Evolutionary conservation across 1,140 invertebrate genomes (phyloP), one percentile per base, ranked within the genome.

Genomic region (Bombyx mandarina): DNA sequence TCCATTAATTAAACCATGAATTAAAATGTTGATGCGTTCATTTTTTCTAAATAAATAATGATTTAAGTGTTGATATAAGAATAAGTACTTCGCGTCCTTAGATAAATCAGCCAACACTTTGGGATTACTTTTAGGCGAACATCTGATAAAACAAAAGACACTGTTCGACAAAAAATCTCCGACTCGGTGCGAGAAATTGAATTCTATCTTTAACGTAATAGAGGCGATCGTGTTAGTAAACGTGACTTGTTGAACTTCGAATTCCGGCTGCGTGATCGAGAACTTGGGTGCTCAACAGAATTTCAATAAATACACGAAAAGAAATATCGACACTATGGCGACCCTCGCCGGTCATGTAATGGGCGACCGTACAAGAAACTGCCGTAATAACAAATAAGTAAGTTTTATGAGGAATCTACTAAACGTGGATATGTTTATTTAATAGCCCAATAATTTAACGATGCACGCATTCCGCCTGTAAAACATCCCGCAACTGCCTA

Each of bases 251-350:
- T 45, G 10, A 47, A 56, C 10, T 56, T 35, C n/a, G 44, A n/a
- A 46, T 58, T 45, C 56, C 12, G 26, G 45, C 26, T 55, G 44
- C 51, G 52, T 69, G 71, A 75, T 71, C 64, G 68, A 62, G 72
- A 76, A 76, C 65, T 71, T 72, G 70, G 63, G 65, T 65, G 55
- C 60, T 65, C 56, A 59, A 46, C 66, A 80, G 78, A 83, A 83
- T 83, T 83, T 83, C 80, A 83, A 83, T 83, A 81, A 76, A 79
- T 77, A 70, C 62, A 53, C 62, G 62, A 52, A 66, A 78, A 80
- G 73, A 81, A 72, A 83, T 81, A 81, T 81, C 56, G 64, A 45
- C 63, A 65, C 54, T 65, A 63, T 62, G 65, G 66, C 52, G 61
- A 45, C 51, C 61, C 61, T 44, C 52, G 49, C n/a, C 47, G 51